Conservation (phyloP, 2,113 vertebrate genomes). For the Riparia riparia region DNA sequence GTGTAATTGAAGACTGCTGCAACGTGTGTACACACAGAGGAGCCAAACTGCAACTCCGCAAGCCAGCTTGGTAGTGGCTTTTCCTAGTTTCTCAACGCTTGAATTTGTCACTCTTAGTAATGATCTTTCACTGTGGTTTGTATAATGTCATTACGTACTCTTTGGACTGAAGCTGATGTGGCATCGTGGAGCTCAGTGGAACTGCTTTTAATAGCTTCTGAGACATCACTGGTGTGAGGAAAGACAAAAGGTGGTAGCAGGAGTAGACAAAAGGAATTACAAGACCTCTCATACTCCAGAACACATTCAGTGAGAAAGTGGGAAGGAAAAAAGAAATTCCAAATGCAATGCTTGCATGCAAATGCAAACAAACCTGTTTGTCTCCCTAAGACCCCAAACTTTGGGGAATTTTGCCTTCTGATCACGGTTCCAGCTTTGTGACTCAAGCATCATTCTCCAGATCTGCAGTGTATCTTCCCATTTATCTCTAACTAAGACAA, state of each 20-base stretch:
- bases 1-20: no score
- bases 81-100: not conserved
- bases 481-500: constrained; percentile 72
- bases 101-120: not conserved
- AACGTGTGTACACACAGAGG: no score
- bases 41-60: not conserved
- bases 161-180: not conserved
- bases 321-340: not conserved
- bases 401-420: constrained; percentile 4
- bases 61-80: not conserved
- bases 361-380: not conserved
- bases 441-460: constrained; percentile 48
- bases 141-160: accelerated
- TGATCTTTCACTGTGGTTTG: not conserved
- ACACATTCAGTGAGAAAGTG: not conserved
- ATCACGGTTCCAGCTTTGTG: constrained; percentile 46
- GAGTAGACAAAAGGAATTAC: not conserved
- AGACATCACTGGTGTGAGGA: not conserved
- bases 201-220: constrained; percentile 7
- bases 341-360: not conserved
- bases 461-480: constrained; percentile 58
- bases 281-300: not conserved
- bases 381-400: not conserved
- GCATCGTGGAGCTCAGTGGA: not conserved
- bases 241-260: not conserved